Conservation (phyloP, 2,113 vertebrate genomes). For the Pachypanchax playfairii region DNA sequence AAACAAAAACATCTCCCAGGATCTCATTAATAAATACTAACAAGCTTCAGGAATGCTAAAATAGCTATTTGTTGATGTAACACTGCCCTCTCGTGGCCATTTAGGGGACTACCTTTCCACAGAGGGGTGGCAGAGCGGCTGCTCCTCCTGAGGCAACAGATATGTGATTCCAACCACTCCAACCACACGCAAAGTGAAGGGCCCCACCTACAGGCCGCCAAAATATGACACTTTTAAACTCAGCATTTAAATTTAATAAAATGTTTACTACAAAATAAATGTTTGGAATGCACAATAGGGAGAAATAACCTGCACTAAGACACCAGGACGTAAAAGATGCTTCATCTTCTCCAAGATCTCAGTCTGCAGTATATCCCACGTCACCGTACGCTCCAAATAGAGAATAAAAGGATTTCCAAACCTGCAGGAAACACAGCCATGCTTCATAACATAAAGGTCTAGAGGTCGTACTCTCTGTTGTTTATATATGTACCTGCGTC, state of each 20-base stretch:
- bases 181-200: slow-evolving; percentile 95
- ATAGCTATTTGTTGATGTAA: neutral
- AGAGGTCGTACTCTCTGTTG: neutral
- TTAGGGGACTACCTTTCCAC: slow-evolving; percentile 87
- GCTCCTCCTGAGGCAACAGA: slow-evolving; percentile 95
- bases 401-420: slow-evolving; percentile 97
- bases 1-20: neutral
- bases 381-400: slow-evolving; percentile 91
- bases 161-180: slow-evolving; percentile 97
- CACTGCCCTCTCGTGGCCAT: slow-evolving; percentile 42
- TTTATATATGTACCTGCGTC: slow-evolving; percentile 83
- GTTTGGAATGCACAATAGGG: too few species aligned
- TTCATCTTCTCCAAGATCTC: slow-evolving; percentile 98
- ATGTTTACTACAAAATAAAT: neutral
- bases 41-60: slow-evolving; percentile 13
- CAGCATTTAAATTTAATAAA: neutral
- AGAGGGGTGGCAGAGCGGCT: slow-evolving; percentile 92
- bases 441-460: neutral
- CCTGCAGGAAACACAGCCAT: slow-evolving; percentile 64
- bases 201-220: slow-evolving; percentile 83
- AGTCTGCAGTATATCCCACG: slow-evolving; percentile 96
- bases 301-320: slow-evolving; percentile 86
- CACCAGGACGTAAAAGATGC: slow-evolving; percentile 90
- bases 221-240: slow-evolving; percentile 1
- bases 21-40: slow-evolving; percentile 15